Evolutionary conservation across 2,113 vertebrate species (phyloP).

Genomic region (Platysternon megacephalum): DNA sequence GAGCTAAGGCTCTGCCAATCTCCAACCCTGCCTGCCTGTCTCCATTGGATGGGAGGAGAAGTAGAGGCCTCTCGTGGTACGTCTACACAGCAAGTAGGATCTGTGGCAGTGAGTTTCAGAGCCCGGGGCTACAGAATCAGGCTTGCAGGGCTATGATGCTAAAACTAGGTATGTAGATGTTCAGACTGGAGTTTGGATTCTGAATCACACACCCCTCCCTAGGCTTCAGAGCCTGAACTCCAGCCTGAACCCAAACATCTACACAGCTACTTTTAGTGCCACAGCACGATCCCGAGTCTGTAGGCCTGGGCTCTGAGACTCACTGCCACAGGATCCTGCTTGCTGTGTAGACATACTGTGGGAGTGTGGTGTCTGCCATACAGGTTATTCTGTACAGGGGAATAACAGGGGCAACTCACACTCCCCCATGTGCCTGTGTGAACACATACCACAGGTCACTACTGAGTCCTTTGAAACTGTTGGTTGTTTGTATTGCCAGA

Average conservation of each 20-base stretch:
- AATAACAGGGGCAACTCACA: neutral
- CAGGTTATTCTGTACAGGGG: accelerated
- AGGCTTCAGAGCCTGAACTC: too few relatives aligned
- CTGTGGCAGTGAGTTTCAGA: too few relatives aligned
- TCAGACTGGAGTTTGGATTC: too few relatives aligned
- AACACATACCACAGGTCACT: neutral
- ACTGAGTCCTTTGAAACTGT: neutral
- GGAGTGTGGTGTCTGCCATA: neutral
- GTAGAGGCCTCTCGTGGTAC: too few relatives aligned
- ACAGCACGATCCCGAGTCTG: neutral
- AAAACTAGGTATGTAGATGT: too few relatives aligned
- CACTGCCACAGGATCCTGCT: neutral
- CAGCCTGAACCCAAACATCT: neutral
- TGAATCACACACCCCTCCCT: too few relatives aligned
- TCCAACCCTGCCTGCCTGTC: neutral
- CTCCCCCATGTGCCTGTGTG: neutral
- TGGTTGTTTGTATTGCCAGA: neutral
- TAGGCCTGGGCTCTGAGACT: neutral
- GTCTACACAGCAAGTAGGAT: too few relatives aligned
- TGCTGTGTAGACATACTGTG: neutral
- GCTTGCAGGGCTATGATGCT: too few relatives aligned
- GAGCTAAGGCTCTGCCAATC: neutral
- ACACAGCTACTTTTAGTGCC: neutral
- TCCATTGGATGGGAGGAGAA: neutral
- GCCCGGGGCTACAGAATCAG: too few relatives aligned